Evolutionary conservation across 2,888 invertebrate species (phyloP), one percentile per base, ranked within the genome.

Genomic region (Acholoe squamosa): DNA sequence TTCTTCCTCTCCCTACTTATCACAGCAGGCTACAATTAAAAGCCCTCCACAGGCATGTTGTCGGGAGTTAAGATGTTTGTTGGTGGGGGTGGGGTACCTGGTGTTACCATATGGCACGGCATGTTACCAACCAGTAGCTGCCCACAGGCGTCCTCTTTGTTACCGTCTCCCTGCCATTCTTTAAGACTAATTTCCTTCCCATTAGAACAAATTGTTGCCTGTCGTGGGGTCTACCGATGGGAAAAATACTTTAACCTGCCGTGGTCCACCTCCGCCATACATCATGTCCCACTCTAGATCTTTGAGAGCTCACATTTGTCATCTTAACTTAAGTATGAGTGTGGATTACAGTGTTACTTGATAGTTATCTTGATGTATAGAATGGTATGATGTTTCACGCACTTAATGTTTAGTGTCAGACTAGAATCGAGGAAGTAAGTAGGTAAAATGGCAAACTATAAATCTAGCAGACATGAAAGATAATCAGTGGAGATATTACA

Each of bases 21-120:
- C 84, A 16, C 84, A 84, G 84, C 84, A 25, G 84, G 84, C 43
- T 3, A 84, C 84, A 84, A 84, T 84, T 84, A 84, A 84, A 84
- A 84, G 84, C 34, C 84, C 43, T 84, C 84, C 22, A 5, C 84
- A 71, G 14, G 28, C 71, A 28, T 0, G 71, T 28, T 25, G 71
- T 71, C 71, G 71, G 71, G 71, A 71, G 71, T 71, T 25, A 71
- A 71, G 71, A 71, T 71, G 71, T 71, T 71, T 71, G 71, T 25
- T 71, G 71, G 71, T 14, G n/a, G n/a, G 71, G 71, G 28, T 28
- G 28, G 3, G 14, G 1, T 0, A 16, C 28, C 71, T 28, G 71
- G 71, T 71, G 71, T 28, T 71, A 71, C 71, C 71, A 71, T 71
- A 71, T 71, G 71, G 71, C 71, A 25, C 71, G 71, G 71, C 71